Conservation (phyloP, 2,888 invertebrate genomes). For the Cantharis nigra region DNA sequence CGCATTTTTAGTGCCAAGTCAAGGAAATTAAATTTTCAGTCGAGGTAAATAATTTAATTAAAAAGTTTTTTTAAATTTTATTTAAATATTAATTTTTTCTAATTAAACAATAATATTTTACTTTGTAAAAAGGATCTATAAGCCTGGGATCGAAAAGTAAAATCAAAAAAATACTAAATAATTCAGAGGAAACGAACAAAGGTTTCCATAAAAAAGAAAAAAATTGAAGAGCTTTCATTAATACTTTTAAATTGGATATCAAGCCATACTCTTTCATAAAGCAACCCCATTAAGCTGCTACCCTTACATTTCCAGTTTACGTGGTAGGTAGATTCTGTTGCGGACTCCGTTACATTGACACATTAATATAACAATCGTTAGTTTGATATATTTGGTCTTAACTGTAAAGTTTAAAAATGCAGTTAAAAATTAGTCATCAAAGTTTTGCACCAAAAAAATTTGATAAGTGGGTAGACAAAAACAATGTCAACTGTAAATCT, state of each 20-base stretch:
- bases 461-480: slow-evolving; percentile 14
- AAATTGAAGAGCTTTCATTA: neutral
- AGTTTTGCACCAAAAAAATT: slow-evolving; percentile 16
- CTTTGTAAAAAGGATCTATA: too few relatives aligned
- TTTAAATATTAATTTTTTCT: too few relatives aligned
- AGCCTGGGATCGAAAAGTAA: too few relatives aligned
- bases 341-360: neutral
- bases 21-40: too few relatives aligned
- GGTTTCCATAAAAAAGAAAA: neutral
- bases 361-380: neutral
- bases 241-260: neutral
- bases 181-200: neutral
- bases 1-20: too few relatives aligned
- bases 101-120: too few relatives aligned
- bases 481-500: slow-evolving; percentile 4
- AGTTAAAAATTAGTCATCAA: slow-evolving; percentile 13
- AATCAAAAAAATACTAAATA: too few relatives aligned
- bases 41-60: too few relatives aligned
- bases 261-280: neutral
- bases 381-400: neutral
- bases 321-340: neutral
- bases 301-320: neutral
- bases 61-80: too few relatives aligned
- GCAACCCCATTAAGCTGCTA: neutral
- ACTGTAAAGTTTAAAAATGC: neutral